Conservation (phyloP, 2,797 vertebrate genomes). For the Natrix natrix region DNA sequence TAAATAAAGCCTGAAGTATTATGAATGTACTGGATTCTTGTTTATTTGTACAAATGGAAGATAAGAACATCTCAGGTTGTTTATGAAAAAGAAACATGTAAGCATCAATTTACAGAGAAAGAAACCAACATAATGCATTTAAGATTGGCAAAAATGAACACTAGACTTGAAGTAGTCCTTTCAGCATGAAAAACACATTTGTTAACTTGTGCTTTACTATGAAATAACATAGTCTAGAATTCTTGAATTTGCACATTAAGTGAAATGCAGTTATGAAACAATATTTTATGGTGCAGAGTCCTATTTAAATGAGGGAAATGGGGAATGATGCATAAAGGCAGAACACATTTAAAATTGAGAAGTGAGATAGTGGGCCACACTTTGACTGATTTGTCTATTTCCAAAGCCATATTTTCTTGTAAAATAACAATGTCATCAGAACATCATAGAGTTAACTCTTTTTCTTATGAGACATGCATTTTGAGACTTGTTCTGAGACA, state of each 20-base stretch:
- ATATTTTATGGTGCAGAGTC: not conserved
- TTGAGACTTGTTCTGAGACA: not conserved
- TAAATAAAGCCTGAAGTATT: not conserved
- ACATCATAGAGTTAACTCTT: not conserved
- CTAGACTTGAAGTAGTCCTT: not conserved
- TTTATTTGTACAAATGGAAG: not conserved
- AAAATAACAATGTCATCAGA: conserved; percentile 4
- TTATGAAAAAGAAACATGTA: not conserved
- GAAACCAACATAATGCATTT: not conserved
- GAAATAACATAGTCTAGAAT: not conserved
- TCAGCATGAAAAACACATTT: not conserved
- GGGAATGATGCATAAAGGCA: not conserved
- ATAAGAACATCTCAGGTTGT: not conserved
- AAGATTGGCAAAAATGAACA: not conserved
- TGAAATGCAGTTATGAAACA: not conserved
- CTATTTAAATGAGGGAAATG: not conserved
- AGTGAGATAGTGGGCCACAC: not conserved
- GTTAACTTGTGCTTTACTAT: not conserved
- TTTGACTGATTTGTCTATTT: not conserved
- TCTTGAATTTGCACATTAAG: not conserved
- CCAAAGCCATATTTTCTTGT: not conserved
- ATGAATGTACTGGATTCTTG: not conserved
- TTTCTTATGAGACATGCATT: not conserved
- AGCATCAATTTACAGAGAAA: not conserved
- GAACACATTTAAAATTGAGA: not conserved